Percentiles rank a stretch among this genome's conserved stretches.
phyloP scores from a whole-genome alignment of 2,888 invertebrate species.

The Chouioia cunea region DNA sequence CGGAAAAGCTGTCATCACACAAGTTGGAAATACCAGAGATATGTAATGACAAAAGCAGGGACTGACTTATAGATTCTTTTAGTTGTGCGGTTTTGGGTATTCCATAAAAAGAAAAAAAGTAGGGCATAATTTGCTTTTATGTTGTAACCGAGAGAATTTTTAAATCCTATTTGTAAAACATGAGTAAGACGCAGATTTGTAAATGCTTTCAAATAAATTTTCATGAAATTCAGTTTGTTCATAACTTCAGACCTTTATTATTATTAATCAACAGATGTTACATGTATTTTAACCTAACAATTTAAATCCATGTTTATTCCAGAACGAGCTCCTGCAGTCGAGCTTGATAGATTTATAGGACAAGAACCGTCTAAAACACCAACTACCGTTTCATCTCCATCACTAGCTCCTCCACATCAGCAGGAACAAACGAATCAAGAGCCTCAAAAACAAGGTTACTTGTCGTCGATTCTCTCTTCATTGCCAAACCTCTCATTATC shows the following conservation, averaged over 20 bases:
- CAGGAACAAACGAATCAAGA: slow-evolving; percentile 23
- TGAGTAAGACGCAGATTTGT: too few species aligned
- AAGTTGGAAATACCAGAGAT: slow-evolving; percentile 28
- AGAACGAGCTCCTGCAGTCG: slow-evolving; percentile 44
- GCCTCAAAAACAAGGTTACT: slow-evolving; percentile 59
- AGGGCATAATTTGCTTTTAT: not conserved
- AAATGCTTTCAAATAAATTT: too few species aligned
- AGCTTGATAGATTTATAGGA: slow-evolving; percentile 59
- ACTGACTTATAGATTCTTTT: slow-evolving; percentile 9
- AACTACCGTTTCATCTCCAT: not conserved
- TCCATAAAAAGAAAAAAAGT: slow-evolving; percentile 19
- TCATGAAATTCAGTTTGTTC: too few species aligned
- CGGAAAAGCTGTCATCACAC: slow-evolving; percentile 34
- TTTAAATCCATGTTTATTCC: not conserved
- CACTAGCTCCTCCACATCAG: slow-evolving; percentile 37
- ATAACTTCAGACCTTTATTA: too few species aligned
- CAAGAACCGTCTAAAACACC: slow-evolving; percentile 50
- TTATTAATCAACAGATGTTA: not conserved
- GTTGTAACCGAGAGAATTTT: not conserved
- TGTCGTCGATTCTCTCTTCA: slow-evolving; percentile 63
- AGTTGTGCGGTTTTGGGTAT: too few species aligned
- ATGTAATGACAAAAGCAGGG: slow-evolving; percentile 11
- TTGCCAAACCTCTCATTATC: slow-evolving; percentile 62
- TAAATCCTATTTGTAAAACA: not conserved
- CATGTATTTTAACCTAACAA: slow-evolving; percentile 15